Evolutionary conservation across 2,113 vertebrate species (phyloP).

Genomic region (Chlorodrepanis virens): DNA sequence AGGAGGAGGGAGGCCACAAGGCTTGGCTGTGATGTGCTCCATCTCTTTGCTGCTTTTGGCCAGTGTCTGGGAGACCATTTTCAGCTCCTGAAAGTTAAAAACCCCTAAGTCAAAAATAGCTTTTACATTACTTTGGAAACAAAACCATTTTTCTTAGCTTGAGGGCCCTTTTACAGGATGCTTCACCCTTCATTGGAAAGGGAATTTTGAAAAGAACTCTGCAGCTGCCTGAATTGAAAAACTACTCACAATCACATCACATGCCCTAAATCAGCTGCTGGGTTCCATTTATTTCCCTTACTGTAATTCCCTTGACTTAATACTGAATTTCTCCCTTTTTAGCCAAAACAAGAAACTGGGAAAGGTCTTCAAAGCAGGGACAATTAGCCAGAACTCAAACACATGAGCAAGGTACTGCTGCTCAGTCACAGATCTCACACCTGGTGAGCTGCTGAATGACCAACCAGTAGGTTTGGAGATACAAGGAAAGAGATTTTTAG

Average conservation of each 20-base stretch:
- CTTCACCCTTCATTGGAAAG: background rate
- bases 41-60: background rate
- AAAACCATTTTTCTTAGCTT: background rate
- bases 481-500: background rate
- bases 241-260: background rate
- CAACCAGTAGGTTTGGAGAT: background rate
- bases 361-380: background rate
- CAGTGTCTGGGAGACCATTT: background rate
- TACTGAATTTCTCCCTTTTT: background rate
- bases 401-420: background rate
- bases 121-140: background rate
- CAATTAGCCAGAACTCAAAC: background rate
- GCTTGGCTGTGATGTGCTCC: background rate
- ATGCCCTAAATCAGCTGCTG: background rate
- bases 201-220: background rate
- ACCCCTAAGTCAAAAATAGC: background rate
- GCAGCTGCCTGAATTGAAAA: background rate
- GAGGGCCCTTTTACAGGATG: background rate
- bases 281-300: background rate
- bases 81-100: background rate
- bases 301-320: background rate
- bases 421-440: background rate
- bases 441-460: background rate
- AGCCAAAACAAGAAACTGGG: background rate
- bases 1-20: background rate